These are phyloP conservation scores for Cryptosula pallasiana DNA, from an alignment of 2,888 invertebrate genomes.

Conservation along the genomic window DNA sequence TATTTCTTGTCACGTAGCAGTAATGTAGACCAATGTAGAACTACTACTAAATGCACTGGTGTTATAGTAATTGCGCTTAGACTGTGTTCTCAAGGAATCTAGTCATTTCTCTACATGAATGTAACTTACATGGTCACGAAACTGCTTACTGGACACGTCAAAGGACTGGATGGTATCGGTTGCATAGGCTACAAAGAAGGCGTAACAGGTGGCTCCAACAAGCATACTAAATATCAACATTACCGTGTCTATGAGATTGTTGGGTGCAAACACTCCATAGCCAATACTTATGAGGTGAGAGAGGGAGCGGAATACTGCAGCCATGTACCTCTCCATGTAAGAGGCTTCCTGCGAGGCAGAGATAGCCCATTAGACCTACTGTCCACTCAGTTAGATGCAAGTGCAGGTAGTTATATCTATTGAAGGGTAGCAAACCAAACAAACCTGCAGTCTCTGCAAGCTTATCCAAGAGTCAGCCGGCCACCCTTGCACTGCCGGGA, in stretches of 20 bases:
- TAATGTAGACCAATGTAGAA: not conserved
- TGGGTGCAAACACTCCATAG: slow-evolving; percentile 95
- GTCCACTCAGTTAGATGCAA: no score
- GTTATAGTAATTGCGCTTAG: no score
- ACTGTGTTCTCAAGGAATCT: no score
- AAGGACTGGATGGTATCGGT: slow-evolving; percentile 97
- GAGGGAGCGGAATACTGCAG: slow-evolving; percentile 97
- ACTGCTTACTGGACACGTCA: slow-evolving; percentile 92
- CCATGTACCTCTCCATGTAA: slow-evolving; percentile 97
- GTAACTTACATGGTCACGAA: slow-evolving; percentile 82
- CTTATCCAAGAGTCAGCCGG: slow-evolving; percentile 97
- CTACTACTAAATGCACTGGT: not conserved
- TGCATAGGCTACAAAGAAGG: slow-evolving; percentile 94
- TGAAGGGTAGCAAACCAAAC: no score
- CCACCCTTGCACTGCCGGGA: slow-evolving; percentile 97
- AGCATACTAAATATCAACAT: slow-evolving; percentile 98
- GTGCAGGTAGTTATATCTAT: no score
- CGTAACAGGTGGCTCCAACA: slow-evolving; percentile 96
- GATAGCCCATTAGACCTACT: no score
- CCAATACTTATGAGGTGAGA: slow-evolving; percentile 99
- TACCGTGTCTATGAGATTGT: slow-evolving; percentile 97
- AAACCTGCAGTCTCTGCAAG: slow-evolving; percentile 93
- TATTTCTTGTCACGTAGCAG: not conserved
- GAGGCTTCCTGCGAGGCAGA: slow-evolving; percentile 83
- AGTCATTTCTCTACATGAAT: no score